A percentile compares a stretch with the other conserved stretches of the same genome.
Evolutionary conservation across 1,140 invertebrate genomes (phyloP).

Genomic region (Drosophila novamexicana): DNA sequence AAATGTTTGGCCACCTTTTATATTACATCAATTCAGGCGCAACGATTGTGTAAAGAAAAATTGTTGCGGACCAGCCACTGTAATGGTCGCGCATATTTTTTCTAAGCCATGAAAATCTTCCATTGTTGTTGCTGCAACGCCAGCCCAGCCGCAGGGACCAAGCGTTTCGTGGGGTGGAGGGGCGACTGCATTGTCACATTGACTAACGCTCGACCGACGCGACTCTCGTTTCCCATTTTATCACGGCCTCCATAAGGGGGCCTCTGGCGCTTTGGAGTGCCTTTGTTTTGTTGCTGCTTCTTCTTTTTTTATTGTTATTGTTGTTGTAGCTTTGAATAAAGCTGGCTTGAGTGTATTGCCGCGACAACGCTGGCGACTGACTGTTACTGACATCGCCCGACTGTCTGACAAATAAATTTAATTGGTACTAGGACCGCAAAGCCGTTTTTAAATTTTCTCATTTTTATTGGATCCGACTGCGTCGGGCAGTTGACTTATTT

Average conservation of each 20-base stretch:
- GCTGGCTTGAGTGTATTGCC: slow-evolving; percentile 66
- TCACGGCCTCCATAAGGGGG: slow-evolving; percentile 36
- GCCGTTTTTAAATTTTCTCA: slow-evolving; percentile 38
- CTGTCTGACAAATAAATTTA: slow-evolving; percentile 68
- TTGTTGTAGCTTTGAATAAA: slow-evolving; percentile 58
- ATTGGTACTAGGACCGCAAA: slow-evolving; percentile 60
- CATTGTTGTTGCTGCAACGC: slow-evolving; percentile 56
- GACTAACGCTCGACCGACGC: slow-evolving; percentile 47
- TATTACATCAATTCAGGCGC: slow-evolving; percentile 62
- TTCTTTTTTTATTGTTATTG: slow-evolving; percentile 19
- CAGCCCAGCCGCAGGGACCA: slow-evolving; percentile 14
- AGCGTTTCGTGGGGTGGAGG: slow-evolving; percentile 27
- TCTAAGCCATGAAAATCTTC: slow-evolving; percentile 53
- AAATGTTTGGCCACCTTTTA: slow-evolving; percentile 76
- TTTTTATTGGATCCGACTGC: slow-evolving; percentile 18
- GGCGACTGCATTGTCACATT: slow-evolving; percentile 65
- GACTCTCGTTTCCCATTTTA: slow-evolving; percentile 30
- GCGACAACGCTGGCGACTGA: slow-evolving; percentile 36
- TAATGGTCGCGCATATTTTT: slow-evolving; percentile 66
- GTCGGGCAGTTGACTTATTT: slow-evolving; percentile 11
- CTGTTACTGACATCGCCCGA: slow-evolving; percentile 52
- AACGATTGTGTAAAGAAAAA: slow-evolving; percentile 65
- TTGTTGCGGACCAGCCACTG: slow-evolving; percentile 53
- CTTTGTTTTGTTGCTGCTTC: slow-evolving; percentile 58
- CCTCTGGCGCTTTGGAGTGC: slow-evolving; percentile 63